Base-by-base conservation (phyloP, 2,797 vertebrate genomes). In the Rhinogobio ventralis region DNA sequence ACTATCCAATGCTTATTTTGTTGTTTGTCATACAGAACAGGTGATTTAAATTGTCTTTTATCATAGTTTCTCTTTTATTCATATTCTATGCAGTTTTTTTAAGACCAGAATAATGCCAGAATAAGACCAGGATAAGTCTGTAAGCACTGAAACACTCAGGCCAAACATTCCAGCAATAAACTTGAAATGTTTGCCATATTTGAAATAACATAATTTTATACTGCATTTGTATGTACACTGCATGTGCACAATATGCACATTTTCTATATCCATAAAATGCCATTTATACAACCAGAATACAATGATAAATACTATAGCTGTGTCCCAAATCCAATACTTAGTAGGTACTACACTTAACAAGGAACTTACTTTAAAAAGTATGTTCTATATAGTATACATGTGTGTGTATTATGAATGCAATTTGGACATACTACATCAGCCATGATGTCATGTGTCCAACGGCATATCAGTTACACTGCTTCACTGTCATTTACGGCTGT, bases 351-450 rank as follows among this genome's bases (percentile, higher is more conserved):
- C 45, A 20, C 30, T 73, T 51, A 6, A 30, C 7, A 7, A 73
- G 71, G 15, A 73, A 30, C 8, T 46, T 72, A 46, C 7, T 42
- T 42, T 30, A 8, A 49, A 9, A 33, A 53, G 25, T 33, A 30
- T 73, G 45, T 51, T 73, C 46, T 33, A 51, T 19, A 23, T 53
- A 74, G 72, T 30, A 33, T 73, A 17, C 17, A 33, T 33, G 46
- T 17, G 68, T 72, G n/a, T 72, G 69, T 72, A 17, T 7, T 53
- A 51, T 53, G 19, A 53, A 74, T 33, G 5, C 28, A 53, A 36
- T 23, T 74, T 36, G 33, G 49, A 74, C 72, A 23, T 74, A 30
- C 46, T 73, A 53, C 46, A 73, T 73, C 4, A 72, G 45, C 45
- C 25, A 49, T 72, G 39, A 14, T 69, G 39, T 71, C 68, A 49